Evolutionary conservation across 2,888 invertebrate species (phyloP), one percentile per base, ranked within the genome.

Genomic region (Epinotia bilunana): DNA sequence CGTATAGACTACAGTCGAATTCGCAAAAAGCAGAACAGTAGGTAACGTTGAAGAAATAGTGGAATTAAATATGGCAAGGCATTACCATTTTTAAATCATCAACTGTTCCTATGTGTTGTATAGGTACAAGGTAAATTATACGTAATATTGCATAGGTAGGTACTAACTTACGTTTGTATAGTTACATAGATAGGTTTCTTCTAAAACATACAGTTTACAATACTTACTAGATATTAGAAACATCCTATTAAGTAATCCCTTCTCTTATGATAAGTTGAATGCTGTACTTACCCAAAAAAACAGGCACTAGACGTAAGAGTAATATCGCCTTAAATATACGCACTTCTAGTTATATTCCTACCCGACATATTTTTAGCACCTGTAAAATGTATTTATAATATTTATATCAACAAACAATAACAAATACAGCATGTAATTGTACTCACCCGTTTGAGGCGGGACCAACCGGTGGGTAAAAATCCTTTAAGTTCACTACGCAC

Each of bases 401-500:
- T 53, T 53, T 53, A 53, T 64, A 55, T 23, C 16, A 5, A 65
- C 7, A 73, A 79, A 81, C 80, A 79, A 79, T 78, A 82, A 80
- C 83, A 83, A 83, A 84, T 62, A 67, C 46, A 58, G 33, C 46
- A 46, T 49, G 12, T 49, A 78, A 76, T 72, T 79, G 78, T 76
- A 89, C 90, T 90, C 79, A 91, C 91, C 87, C 78, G 63, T 43
- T 61, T 39, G 28, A 55, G 23, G 23, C 61, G 23, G 62, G 70
- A 53, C 53, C 43, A 65, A 57, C 28, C 70, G 49, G 62, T 49
- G 33, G 16, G 16, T 55, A 77, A 53, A 39, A 79, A 80, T 83
- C 85, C 87, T 81, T 79, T 79, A 80, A 84, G 87, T 88, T 86
- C 83, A 86, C 83, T 89, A 91, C 88, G 86, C 87, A 87, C 86